phyloP scores from a whole-genome alignment of 2,888 invertebrate genomes.

The Leptogaster cylindrica region DNA sequence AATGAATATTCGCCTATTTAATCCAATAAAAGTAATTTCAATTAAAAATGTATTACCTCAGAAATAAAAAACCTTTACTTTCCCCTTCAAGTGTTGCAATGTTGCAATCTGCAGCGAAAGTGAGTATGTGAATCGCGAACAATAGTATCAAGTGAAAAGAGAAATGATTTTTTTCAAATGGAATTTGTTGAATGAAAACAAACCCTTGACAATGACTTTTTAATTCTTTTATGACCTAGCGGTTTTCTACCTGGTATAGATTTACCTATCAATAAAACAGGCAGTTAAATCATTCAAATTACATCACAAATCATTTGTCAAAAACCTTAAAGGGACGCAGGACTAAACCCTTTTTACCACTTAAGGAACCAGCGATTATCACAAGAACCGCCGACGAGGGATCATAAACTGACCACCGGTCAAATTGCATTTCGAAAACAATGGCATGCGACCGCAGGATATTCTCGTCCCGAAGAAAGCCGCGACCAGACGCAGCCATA shows the following conservation, averaged over 20 bases:
- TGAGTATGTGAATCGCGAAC: conserved; percentile 11
- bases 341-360: conserved; percentile 5
- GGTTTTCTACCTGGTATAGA: conserved; percentile 17
- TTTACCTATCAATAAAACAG: conserved; percentile 20
- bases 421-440: conserved; percentile 34
- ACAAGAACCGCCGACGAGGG: neutral
- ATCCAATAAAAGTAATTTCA: no score
- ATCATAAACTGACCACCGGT: conserved; percentile 38
- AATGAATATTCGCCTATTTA: no score
- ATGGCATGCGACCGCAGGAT: conserved; percentile 19
- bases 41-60: no score
- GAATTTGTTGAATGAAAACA: conserved; percentile 35
- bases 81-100: conserved; percentile 5
- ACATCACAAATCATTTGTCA: conserved; percentile 38
- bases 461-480: neutral
- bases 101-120: conserved; percentile 12
- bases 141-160: neutral
- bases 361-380: conserved; percentile 19
- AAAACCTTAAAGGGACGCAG: neutral
- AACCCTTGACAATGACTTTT: conserved; percentile 36
- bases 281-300: conserved; percentile 35
- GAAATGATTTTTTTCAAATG: conserved; percentile 7
- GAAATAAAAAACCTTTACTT: no score
- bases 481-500: neutral
- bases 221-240: conserved; percentile 14